Base-by-base conservation (phyloP, 1,140 invertebrate genomes). In the Steinernema feltiae region DNA sequence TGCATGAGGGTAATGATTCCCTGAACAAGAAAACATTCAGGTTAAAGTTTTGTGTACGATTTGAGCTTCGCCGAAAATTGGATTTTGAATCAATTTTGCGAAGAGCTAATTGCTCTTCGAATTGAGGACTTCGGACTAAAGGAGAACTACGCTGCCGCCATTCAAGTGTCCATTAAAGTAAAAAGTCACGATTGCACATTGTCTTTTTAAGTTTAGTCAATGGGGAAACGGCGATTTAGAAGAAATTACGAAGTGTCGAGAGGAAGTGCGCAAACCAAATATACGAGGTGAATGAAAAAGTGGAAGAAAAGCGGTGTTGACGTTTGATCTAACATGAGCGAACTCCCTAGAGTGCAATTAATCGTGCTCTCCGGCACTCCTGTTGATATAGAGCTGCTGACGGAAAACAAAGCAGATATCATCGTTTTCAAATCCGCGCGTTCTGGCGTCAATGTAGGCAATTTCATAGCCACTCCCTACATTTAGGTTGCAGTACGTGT, bases 401-500 rank as follows among this genome's bases (percentile, higher is more conserved):
- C n/a, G n/a, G n/a, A n/a, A n/a, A 7, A 41, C 7, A 41, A 7
- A 18, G 35, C 35, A 41, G 18, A 41, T 18, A 18, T 41, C 18
- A 41, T 41, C 35, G 7, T 41, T 41, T 18, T 41, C n/a, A n/a
- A n/a, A n/a, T n/a, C n/a, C n/a, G n/a, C n/a, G n/a, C n/a, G n/a
- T n/a, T n/a, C n/a, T n/a, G n/a, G n/a, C n/a, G n/a, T n/a, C n/a
- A n/a, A n/a, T n/a, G n/a, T n/a, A n/a, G n/a, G n/a, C n/a, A n/a
- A n/a, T n/a, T n/a, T n/a, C n/a, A n/a, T n/a, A n/a, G n/a, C n/a
- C n/a, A n/a, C n/a, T n/a, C n/a, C n/a, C n/a, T n/a, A n/a, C n/a
- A 2, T 80, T 63, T 53, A 91, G 90, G 89, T 90, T 41, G 88
- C 87, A 70, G 84, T 90, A 31, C 83, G 89, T 32, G 87, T 90